These are phyloP conservation scores for Cricetomys ansorgei DNA, from an alignment of 2,113 vertebrate genomes.

Conservation along the genomic window DNA sequence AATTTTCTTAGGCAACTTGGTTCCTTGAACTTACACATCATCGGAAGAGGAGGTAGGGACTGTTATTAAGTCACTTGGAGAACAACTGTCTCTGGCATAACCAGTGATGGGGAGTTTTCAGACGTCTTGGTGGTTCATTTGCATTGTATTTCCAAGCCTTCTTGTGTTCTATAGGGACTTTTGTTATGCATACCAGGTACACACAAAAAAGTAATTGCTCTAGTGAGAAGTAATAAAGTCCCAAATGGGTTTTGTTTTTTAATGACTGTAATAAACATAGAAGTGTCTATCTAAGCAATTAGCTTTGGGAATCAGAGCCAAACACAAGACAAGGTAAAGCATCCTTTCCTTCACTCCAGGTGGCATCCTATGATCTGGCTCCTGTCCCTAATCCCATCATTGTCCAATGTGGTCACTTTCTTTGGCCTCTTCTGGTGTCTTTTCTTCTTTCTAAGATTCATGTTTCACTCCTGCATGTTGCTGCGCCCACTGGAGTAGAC, in stretches of 20 bases:
- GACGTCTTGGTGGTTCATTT: background rate
- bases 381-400: background rate
- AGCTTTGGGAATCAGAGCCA: constrained; percentile 43
- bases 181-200: background rate
- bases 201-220: background rate
- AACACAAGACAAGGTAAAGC: background rate
- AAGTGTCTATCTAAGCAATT: constrained; percentile 45
- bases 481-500: background rate
- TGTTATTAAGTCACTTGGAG: background rate
- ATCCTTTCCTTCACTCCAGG: background rate
- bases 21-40: background rate
- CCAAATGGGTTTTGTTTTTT: constrained; percentile 56
- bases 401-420: background rate
- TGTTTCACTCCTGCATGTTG: background rate
- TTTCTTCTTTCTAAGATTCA: background rate
- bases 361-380: background rate
- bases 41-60: background rate
- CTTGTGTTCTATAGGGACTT: constrained; percentile 25
- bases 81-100: background rate
- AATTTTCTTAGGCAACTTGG: background rate
- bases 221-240: constrained; percentile 50
- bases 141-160: constrained; percentile 2
- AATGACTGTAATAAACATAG: constrained; percentile 24
- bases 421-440: background rate
- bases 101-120: background rate